Evolutionary conservation across 2,888 invertebrate genomes (phyloP), one percentile per base, ranked within the genome.

Genomic region (Dione vanillae): DNA sequence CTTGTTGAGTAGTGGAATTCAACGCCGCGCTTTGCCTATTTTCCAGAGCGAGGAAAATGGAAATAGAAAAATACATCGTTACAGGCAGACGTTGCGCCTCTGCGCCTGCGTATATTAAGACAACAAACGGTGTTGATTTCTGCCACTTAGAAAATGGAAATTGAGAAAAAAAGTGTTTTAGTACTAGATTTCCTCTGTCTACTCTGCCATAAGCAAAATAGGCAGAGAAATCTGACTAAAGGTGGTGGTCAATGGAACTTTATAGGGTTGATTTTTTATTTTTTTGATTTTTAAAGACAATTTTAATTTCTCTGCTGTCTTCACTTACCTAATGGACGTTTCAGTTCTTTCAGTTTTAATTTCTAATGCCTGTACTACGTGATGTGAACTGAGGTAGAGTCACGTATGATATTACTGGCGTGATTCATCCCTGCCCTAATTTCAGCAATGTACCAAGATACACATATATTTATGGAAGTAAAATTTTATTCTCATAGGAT

Each of bases 361-460:
- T 72, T 70, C 70, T 74, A 72, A 72, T 66, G 67, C 70, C 58
- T 20, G 58, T 12, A 49, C 56, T 61, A 70, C 72, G 74, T 70
- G 70, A 72, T 61, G 65, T 43, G 72, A 56, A 58, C 68, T 51
- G 62, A 74, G 71, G 78, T 77, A 76, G 74, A 77, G 77, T 77
- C 78, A 78, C 78, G 78, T 78, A 77, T 75, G 74, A 76, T 76
- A 76, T 77, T 75, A 75, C 76, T 68, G 68, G 69, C 73, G 69
- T 70, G 75, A 77, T 74, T 75, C 75, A 77, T 76, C 74, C 73
- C 70, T 70, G 74, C 52, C 75, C 76, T 75, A 76, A 75, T 76
- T 74, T 74, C 68, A 61, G 54, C 65, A 67, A 64, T 67, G 73
- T 72, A 74, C 72, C 67, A 52, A 47, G 54, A 51, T 35, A 45